Conservation (phyloP, 2,113 vertebrate genomes). For the Microtus montanus region DNA sequence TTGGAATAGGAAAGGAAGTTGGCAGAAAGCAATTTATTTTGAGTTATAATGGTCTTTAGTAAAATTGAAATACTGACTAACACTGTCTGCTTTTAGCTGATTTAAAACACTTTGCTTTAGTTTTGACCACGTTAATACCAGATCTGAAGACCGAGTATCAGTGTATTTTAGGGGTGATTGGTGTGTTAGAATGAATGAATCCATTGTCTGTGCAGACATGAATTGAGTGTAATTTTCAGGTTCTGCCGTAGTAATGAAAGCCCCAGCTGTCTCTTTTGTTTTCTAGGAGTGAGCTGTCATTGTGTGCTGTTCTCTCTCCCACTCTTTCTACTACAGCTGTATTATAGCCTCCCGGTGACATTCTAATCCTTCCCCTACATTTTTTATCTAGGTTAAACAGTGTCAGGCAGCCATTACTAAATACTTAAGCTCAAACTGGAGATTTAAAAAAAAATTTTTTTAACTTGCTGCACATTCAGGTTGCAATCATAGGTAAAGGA, state of each 20-base stretch:
- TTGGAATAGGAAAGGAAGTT: slow-evolving; percentile 56
- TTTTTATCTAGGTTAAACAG: slow-evolving; percentile 51
- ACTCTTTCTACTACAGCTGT: slow-evolving; percentile 60
- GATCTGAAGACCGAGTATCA: slow-evolving; percentile 79
- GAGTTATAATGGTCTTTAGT: slow-evolving; percentile 52
- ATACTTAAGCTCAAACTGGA: slow-evolving; percentile 13
- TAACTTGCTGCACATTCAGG: slow-evolving; percentile 29
- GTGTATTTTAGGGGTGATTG: slow-evolving; percentile 76
- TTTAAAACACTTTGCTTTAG: slow-evolving; percentile 82
- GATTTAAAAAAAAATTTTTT: neutral
- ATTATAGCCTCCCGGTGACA: slow-evolving; percentile 1
- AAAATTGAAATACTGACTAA: slow-evolving; percentile 62
- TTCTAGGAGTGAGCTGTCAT: slow-evolving; percentile 65
- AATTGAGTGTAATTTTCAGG: slow-evolving; percentile 78
- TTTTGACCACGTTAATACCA: slow-evolving; percentile 81
- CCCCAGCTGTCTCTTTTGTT: slow-evolving; percentile 76
- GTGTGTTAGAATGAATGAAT: slow-evolving; percentile 65
- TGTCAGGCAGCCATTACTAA: slow-evolving; percentile 38
- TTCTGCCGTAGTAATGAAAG: slow-evolving; percentile 74
- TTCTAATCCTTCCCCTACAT: slow-evolving; percentile 18
- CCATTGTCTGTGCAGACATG: slow-evolving; percentile 77
- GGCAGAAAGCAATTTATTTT: slow-evolving; percentile 53
- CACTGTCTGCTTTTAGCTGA: slow-evolving; percentile 68
- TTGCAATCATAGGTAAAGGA: slow-evolving; percentile 38
- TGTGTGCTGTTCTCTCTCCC: slow-evolving; percentile 9